A percentile compares a stretch with the other conserved stretches of the same genome.
These are phyloP conservation scores for Caenorhabditis inopinata DNA, from an alignment of 1,140 invertebrate genomes.

Conservation along the genomic window DNA sequence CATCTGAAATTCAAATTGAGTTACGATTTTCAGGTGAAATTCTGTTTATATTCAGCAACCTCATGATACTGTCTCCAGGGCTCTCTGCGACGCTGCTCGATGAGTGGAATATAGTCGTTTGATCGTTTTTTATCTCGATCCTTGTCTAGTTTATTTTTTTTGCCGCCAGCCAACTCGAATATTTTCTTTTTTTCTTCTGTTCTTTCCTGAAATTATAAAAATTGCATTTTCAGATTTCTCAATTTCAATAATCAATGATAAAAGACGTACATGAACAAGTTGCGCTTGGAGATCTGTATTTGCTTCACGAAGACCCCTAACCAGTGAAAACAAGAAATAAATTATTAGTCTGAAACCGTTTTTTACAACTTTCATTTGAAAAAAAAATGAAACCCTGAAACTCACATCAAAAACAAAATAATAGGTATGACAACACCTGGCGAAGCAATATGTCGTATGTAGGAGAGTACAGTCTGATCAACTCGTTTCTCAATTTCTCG, in stretches of 20 bases:
- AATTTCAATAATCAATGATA: too few species aligned
- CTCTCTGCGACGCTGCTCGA: constrained; percentile 36
- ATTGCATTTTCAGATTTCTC: too few species aligned
- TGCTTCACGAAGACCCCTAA: constrained; percentile 82
- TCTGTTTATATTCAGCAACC: too few species aligned
- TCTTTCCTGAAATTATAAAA: constrained; percentile 77
- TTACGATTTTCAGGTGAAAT: not conserved
- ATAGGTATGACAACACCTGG: constrained; percentile 90
- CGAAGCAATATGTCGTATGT: constrained; percentile 80
- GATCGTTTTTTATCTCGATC: constrained; percentile 31
- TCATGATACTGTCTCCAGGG: constrained; percentile 43
- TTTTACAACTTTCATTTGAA: not conserved
- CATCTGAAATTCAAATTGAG: constrained; percentile 21
- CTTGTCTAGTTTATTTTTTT: constrained; percentile 41
- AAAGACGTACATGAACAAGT: constrained; percentile 68
- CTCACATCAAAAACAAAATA: constrained; percentile 78
- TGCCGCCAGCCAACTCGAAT: constrained; percentile 78
- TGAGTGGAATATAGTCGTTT: constrained; percentile 29
- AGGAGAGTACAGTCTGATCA: constrained; percentile 71
- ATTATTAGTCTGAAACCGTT: constrained; percentile 75
- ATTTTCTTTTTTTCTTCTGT: constrained; percentile 89
- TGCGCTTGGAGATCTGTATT: constrained; percentile 85
- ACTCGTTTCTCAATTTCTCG: constrained; percentile 74
- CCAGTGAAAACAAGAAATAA: constrained; percentile 89
- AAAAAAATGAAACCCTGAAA: too few species aligned